Evolutionary conservation across 2,888 invertebrate genomes (phyloP).

Genomic region (Lomographa bimaculata): DNA sequence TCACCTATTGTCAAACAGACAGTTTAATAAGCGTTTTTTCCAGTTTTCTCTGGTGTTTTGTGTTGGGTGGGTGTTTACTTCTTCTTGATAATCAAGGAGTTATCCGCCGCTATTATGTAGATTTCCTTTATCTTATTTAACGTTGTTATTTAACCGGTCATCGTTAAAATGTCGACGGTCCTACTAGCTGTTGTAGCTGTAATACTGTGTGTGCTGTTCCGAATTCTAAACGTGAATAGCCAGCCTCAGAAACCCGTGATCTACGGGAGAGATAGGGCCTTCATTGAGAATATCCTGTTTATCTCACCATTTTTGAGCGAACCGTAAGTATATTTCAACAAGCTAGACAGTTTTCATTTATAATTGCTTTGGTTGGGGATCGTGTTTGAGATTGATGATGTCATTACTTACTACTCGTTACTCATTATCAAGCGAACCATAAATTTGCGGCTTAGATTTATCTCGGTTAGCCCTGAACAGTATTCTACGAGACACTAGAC

Average conservation of each 20-base stretch:
- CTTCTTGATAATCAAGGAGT: slow-evolving; percentile 38
- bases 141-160: slow-evolving; percentile 23
- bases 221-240: slow-evolving; percentile 93
- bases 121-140: slow-evolving; percentile 36
- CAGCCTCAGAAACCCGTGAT: slow-evolving; percentile 91
- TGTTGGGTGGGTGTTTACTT: slow-evolving; percentile 40
- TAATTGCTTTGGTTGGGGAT: not conserved
- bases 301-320: slow-evolving; percentile 90
- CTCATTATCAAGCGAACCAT: slow-evolving; percentile 29
- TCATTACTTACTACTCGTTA: slow-evolving; percentile 47
- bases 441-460: slow-evolving; percentile 22
- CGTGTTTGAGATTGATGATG: slow-evolving; percentile 54
- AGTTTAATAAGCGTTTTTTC: no score
- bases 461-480: slow-evolving; percentile 14
- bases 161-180: slow-evolving; percentile 88
- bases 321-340: slow-evolving; percentile 87
- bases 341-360: not conserved
- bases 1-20: no score
- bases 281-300: slow-evolving; percentile 90
- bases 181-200: slow-evolving; percentile 91
- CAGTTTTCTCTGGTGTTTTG: slow-evolving; percentile 42
- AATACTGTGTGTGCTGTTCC: slow-evolving; percentile 91
- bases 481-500: no score
- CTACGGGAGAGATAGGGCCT: slow-evolving; percentile 89
- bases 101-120: slow-evolving; percentile 65